Percentiles rank a stretch among this genome's conserved stretches.
These are phyloP conservation scores for Rhagoletis pomonella DNA, from an alignment of 1,140 invertebrate genomes.

Conservation along the genomic window DNA sequence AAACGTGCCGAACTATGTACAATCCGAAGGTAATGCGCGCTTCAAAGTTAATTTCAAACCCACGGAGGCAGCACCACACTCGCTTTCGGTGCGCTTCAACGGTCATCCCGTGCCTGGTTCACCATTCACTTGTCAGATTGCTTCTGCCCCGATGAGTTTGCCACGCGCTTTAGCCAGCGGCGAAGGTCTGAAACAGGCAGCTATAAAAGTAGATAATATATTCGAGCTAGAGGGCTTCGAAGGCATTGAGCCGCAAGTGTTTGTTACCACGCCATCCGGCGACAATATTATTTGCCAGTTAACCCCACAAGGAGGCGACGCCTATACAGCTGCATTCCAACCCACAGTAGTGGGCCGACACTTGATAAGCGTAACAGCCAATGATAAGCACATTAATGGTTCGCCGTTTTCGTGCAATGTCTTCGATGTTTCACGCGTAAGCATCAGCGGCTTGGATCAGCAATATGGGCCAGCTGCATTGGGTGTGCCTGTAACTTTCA, in stretches of 20 bases:
- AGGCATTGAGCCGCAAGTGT: conserved; percentile 80
- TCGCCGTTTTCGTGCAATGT: conserved; percentile 96
- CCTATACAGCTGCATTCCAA: conserved; percentile 84
- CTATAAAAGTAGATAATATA: conserved; percentile 75
- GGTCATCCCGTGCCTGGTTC: conserved; percentile 95
- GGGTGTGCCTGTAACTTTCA: conserved; percentile 90
- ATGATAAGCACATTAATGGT: conserved; percentile 88
- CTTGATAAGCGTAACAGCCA: conserved; percentile 86
- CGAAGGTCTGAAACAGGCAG: conserved; percentile 77
- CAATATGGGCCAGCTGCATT: conserved; percentile 80
- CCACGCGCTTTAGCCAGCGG: conserved; percentile 77
- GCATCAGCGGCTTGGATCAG: conserved; percentile 83
- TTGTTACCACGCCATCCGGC: conserved; percentile 86
- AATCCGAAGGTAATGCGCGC: conserved; percentile 96
- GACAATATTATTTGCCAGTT: conserved; percentile 82
- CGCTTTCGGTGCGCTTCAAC: conserved; percentile 95
- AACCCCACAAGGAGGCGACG: conserved; percentile 77
- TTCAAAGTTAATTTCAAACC: conserved; percentile 98
- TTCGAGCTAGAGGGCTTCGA: conserved; percentile 72
- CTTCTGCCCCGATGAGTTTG: conserved; percentile 73
- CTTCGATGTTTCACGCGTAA: conserved; percentile 91
- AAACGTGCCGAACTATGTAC: conserved; percentile 99
- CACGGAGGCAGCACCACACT: conserved; percentile 91
- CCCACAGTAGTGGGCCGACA: conserved; percentile 91
- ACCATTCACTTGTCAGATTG: conserved; percentile 89